phyloP scores from a whole-genome alignment of 64 coral and sea anemone species.

The Trachythela sp. region DNA sequence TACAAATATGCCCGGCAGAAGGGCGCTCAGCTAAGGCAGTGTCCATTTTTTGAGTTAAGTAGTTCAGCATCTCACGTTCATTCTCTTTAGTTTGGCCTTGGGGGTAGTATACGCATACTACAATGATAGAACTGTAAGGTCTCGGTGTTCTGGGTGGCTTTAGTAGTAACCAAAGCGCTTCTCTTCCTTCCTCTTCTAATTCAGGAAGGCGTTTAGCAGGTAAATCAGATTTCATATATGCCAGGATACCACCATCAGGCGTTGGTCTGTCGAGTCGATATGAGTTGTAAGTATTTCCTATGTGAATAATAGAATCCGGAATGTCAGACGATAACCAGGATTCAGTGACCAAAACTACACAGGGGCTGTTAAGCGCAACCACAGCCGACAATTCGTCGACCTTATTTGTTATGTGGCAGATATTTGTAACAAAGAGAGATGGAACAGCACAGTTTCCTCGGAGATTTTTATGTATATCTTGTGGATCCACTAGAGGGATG shows the following conservation, averaged over 20 bases:
- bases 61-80: background rate
- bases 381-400: background rate
- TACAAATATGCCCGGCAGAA: background rate
- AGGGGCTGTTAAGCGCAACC: background rate
- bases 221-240: constrained; percentile 27
- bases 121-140: background rate
- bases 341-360: background rate
- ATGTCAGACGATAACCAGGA: background rate
- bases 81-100: background rate
- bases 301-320: background rate
- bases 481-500: background rate
- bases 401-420: background rate
- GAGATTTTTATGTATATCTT: no score
- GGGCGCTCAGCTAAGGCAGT: background rate
- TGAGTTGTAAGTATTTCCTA: background rate
- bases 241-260: constrained; percentile 24
- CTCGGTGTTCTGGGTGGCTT: constrained; percentile 17
- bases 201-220: constrained; percentile 24
- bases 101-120: background rate
- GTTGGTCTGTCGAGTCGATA: background rate
- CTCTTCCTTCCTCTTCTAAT: constrained; percentile 30
- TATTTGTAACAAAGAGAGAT: background rate
- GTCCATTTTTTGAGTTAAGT: background rate
- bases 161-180: constrained; percentile 22
- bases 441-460: background rate